Evolutionary conservation across 2,888 invertebrate genomes (phyloP).

Genomic region (Cosmorhoe ocellata): DNA sequence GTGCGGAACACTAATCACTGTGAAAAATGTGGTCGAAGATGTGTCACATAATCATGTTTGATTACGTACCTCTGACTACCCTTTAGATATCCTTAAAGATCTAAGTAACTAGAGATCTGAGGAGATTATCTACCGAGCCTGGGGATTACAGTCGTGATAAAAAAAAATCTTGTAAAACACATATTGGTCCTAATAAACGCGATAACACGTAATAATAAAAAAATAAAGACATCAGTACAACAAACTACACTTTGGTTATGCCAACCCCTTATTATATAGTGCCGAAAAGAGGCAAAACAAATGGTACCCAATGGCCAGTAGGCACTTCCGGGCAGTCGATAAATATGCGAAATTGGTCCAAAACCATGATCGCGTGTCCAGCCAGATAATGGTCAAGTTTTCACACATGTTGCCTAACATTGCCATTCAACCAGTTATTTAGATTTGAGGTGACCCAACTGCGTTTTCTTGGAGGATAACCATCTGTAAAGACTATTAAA

Average conservation of each 20-base stretch:
- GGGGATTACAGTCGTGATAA: too few relatives aligned
- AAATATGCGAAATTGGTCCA: slow-evolving; percentile 22
- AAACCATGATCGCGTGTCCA: slow-evolving; percentile 27
- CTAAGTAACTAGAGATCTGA: too few relatives aligned
- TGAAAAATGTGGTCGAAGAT: too few relatives aligned
- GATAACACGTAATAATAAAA: not conserved
- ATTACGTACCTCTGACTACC: too few relatives aligned
- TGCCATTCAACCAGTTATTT: slow-evolving; percentile 21
- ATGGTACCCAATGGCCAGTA: slow-evolving; percentile 17
- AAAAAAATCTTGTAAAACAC: too few relatives aligned
- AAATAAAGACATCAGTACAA: not conserved
- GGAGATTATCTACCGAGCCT: too few relatives aligned
- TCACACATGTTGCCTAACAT: slow-evolving; percentile 32
- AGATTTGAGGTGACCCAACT: slow-evolving; percentile 17
- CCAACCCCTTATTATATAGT: not conserved
- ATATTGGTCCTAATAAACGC: too few relatives aligned
- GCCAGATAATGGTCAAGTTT: slow-evolving; percentile 20
- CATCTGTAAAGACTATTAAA: too few relatives aligned
- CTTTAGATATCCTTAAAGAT: too few relatives aligned
- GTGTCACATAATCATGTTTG: too few relatives aligned
- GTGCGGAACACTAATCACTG: too few relatives aligned
- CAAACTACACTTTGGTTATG: not conserved
- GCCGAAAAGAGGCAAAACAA: slow-evolving; percentile 14
- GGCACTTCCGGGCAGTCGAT: slow-evolving; percentile 22
- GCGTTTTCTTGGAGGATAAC: not conserved